Evolutionary conservation across 2,113 vertebrate species (phyloP).

Genomic region (Silurus glanis): DNA sequence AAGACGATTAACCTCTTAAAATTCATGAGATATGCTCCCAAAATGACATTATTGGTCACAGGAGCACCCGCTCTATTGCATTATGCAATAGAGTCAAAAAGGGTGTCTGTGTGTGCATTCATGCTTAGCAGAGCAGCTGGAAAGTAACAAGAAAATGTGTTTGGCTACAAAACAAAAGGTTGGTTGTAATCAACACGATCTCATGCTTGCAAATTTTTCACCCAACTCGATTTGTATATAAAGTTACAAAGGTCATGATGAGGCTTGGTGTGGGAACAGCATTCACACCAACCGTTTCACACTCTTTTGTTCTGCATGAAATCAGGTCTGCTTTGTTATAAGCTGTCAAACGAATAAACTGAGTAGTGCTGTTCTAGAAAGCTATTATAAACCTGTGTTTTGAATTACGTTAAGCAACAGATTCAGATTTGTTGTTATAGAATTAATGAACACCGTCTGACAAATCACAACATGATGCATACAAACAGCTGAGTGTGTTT

Average conservation of each 20-base stretch:
- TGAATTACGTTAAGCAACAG: not conserved
- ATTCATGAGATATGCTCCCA: slow-evolving; percentile 34
- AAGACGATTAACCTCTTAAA: slow-evolving; percentile 44
- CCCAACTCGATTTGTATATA: slow-evolving; percentile 20
- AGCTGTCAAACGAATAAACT: not conserved
- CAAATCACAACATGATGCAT: not conserved
- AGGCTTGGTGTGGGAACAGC: no score
- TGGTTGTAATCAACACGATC: slow-evolving; percentile 5
- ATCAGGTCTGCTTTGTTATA: not conserved
- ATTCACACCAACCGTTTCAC: not conserved
- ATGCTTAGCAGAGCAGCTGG: slow-evolving; percentile 16
- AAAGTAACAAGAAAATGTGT: slow-evolving; percentile 20
- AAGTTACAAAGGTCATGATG: slow-evolving; percentile 15
- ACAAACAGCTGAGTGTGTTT: not conserved
- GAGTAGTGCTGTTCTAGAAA: not conserved
- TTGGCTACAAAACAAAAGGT: not conserved
- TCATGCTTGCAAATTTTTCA: slow-evolving; percentile 17
- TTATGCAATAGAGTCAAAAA: slow-evolving; percentile 31
- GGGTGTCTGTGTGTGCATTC: slow-evolving; percentile 10
- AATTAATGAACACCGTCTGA: not conserved
- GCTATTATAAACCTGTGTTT: not conserved
- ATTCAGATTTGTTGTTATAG: not conserved
- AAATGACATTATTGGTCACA: slow-evolving; percentile 45
- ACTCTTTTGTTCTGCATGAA: not conserved
- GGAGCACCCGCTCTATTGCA: slow-evolving; percentile 26